Evolutionary conservation across 2,797 vertebrate genomes (phyloP).

Genomic region (Enteromius unitaeniatus): DNA sequence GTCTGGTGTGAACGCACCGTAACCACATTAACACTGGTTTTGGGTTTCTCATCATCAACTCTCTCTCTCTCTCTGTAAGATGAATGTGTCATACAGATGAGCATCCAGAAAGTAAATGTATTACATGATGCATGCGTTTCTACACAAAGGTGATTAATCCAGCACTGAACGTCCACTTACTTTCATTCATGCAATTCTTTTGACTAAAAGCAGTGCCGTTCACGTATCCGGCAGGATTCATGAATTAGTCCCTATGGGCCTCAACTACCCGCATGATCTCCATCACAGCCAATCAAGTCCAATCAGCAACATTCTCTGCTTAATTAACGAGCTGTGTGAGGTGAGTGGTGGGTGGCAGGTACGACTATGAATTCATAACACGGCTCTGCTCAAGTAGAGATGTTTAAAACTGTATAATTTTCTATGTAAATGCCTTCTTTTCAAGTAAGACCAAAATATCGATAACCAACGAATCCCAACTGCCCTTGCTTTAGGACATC

Average conservation of each 20-base stretch:
- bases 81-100: background rate
- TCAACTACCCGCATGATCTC: background rate
- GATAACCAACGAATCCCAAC: background rate
- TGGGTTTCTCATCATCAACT: no score
- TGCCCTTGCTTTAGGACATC: background rate
- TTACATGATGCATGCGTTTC: background rate
- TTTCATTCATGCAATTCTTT: background rate
- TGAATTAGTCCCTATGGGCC: background rate
- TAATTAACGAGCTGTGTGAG: background rate
- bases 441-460: background rate
- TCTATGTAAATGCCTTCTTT: background rate
- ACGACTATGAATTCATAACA: background rate
- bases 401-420: background rate
- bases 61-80: background rate
- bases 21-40: no score
- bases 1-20: no score
- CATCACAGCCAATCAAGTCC: constrained; percentile 21
- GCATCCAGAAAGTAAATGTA: background rate
- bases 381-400: background rate
- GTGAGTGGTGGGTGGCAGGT: background rate
- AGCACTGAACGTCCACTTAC: background rate
- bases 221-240: background rate
- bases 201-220: no score
- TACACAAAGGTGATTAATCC: background rate
- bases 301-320: background rate